Base-by-base conservation (phyloP, 2,797 vertebrate genomes). In the Argentina silus region DNA sequence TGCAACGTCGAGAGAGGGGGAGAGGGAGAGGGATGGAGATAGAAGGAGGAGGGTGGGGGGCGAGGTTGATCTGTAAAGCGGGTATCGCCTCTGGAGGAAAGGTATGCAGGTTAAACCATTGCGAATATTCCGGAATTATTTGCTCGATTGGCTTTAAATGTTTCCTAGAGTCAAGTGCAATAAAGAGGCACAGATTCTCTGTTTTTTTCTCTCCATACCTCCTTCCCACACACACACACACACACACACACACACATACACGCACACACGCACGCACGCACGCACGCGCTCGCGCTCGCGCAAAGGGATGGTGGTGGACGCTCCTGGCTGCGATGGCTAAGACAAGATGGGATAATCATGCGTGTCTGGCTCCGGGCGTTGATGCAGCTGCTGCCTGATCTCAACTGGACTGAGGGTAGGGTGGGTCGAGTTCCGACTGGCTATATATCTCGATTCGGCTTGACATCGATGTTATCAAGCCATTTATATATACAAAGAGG, bases 301-400 rank as follows among this genome's bases (percentile, higher is more conserved):
- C 74, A 55, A 66, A 73, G 45, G 51, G 64, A 70, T 72, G 80
- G 88, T 85, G 85, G 90, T 89, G 90, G 86, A 82, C 85, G 88
- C 83, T 87, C 59, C 81, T 76, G 75, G 89, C 84, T 83, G 86
- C 89, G 87, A 87, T 90, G 68, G 47, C 74, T 76, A 76, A 86
- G 89, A 88, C 85, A 85, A 89, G 85, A 92, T 90, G 89, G 91
- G 92, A 91, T 90, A 88, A 91, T 90, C 88, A 89, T 85, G 89
- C 88, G 87, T 85, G 89, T 91, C 86, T 91, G 88, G 85, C 85
- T 90, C 76, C 84, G 83, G 85, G 86, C 86, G 84, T 89, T 85
- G 89, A 88, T 92, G 90, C 90, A 88, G 86, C 88, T 91, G 89
- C 88, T 83, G 85, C 82, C 78, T 90, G 88, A 87, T 86, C 83